Conservation (phyloP, 2,113 vertebrate genomes). For the Thymallus thymallus region DNA sequence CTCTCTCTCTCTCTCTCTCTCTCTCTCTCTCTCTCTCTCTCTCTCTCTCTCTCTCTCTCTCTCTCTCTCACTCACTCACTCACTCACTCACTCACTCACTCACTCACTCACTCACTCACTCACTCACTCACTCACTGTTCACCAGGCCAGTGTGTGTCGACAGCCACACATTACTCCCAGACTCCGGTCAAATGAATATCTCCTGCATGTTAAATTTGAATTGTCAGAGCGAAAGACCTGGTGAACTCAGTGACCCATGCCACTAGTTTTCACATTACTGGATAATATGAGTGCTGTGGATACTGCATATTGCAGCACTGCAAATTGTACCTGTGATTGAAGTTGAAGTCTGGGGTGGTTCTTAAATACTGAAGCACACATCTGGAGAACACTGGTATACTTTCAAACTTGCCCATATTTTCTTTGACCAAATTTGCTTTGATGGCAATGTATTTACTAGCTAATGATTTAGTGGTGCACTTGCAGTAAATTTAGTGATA, state of each 20-base stretch:
- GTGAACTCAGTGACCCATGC: slow-evolving; percentile 52
- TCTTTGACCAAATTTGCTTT: background rate
- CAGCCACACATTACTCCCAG: slow-evolving; percentile 65
- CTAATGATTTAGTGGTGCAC: background rate
- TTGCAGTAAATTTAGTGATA: slow-evolving; percentile 10
- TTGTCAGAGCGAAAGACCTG: slow-evolving; percentile 66
- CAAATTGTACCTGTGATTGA: background rate
- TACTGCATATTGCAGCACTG: background rate
- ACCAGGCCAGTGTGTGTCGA: slow-evolving; percentile 58
- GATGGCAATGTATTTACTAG: background rate
- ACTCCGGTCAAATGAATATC: slow-evolving; percentile 64
- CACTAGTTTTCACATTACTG: slow-evolving; percentile 30
- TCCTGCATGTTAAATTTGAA: slow-evolving; percentile 70
- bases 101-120: background rate
- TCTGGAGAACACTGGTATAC: slow-evolving; percentile 5
- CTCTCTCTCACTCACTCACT: no score
- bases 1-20: no score
- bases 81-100: background rate
- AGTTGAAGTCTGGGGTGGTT: background rate
- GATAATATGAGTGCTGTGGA: slow-evolving; percentile 27
- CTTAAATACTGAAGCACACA: background rate
- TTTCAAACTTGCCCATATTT: background rate
- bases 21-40: no score
- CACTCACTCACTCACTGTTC: background rate
- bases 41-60: no score